Evolutionary conservation across 2,113 vertebrate species (phyloP).

Genomic region (Mixornis gularis): DNA sequence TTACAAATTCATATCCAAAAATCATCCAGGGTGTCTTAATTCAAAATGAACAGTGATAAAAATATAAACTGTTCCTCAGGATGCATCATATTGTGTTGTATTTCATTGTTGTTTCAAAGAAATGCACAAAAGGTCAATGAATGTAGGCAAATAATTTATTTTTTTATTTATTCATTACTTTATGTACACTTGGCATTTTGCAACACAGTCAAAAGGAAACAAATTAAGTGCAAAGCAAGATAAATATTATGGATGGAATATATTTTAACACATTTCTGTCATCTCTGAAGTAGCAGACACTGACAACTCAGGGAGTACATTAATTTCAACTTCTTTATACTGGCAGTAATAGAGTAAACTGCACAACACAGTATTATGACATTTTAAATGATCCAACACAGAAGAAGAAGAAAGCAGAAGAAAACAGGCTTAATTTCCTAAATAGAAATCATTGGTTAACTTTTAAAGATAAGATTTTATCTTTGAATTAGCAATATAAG

Average conservation of each 20-base stretch:
- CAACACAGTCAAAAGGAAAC: constrained; percentile 23
- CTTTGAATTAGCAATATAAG: neutral
- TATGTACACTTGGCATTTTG: constrained; percentile 14
- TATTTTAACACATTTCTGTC: constrained; percentile 8
- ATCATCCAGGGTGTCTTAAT: neutral
- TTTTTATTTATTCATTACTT: constrained; percentile 42
- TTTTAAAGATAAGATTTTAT: neutral
- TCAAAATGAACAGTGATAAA: constrained; percentile 23
- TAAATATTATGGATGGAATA: constrained; percentile 6
- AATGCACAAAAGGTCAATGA: constrained; percentile 25
- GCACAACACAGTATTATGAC: neutral
- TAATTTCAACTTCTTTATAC: neutral
- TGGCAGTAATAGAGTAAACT: neutral
- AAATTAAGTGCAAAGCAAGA: constrained; percentile 21
- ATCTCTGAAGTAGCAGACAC: neutral
- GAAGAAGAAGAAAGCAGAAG: constrained; percentile 12
- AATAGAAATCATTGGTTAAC: neutral
- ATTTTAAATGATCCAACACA: neutral
- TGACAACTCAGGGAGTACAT: neutral
- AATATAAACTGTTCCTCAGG: neutral
- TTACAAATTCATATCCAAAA: neutral
- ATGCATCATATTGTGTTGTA: neutral
- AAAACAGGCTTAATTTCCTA: neutral
- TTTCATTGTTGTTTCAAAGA: neutral
- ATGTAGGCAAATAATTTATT: constrained; percentile 33